Conservation (phyloP, 1,140 invertebrate species). For the Notospermus geniculatus region DNA sequence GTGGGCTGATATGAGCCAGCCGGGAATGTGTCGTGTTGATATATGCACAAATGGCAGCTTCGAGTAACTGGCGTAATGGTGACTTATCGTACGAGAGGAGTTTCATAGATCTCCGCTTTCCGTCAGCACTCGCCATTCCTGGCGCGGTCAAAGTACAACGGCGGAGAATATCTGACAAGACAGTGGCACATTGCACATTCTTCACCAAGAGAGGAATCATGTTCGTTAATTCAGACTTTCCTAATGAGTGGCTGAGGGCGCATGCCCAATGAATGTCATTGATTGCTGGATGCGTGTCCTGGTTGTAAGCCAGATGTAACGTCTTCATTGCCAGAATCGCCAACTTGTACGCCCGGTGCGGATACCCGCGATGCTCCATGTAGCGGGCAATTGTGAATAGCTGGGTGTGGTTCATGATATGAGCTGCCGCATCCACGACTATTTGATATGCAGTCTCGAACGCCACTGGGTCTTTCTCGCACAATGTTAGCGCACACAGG, state of each 20-base stretch:
- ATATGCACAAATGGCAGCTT: slow-evolving; percentile 77
- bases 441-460: slow-evolving; percentile 84
- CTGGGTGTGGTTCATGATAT: slow-evolving; percentile 77
- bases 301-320: slow-evolving; percentile 79
- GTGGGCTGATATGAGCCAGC: slow-evolving; percentile 79
- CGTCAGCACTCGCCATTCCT: slow-evolving; percentile 58
- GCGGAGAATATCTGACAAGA: slow-evolving; percentile 78
- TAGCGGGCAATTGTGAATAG: slow-evolving; percentile 81
- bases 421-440: slow-evolving; percentile 73
- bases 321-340: slow-evolving; percentile 80
- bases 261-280: slow-evolving; percentile 87
- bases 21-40: slow-evolving; percentile 81
- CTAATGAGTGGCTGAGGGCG: slow-evolving; percentile 75
- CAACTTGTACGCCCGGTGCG: slow-evolving; percentile 76
- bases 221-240: slow-evolving; percentile 71
- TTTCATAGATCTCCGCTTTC: slow-evolving; percentile 60
- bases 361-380: slow-evolving; percentile 81
- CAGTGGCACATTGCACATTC: slow-evolving; percentile 82
- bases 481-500: slow-evolving; percentile 76
- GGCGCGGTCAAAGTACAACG: slow-evolving; percentile 73
- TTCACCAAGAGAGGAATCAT: slow-evolving; percentile 79
- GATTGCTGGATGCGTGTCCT: slow-evolving; percentile 82
- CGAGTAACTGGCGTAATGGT: slow-evolving; percentile 72
- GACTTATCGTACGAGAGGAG: slow-evolving; percentile 68
- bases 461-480: slow-evolving; percentile 76